Base-by-base conservation (phyloP, 2,113 vertebrate species). In the Pyrgilauda ruficollis region DNA sequence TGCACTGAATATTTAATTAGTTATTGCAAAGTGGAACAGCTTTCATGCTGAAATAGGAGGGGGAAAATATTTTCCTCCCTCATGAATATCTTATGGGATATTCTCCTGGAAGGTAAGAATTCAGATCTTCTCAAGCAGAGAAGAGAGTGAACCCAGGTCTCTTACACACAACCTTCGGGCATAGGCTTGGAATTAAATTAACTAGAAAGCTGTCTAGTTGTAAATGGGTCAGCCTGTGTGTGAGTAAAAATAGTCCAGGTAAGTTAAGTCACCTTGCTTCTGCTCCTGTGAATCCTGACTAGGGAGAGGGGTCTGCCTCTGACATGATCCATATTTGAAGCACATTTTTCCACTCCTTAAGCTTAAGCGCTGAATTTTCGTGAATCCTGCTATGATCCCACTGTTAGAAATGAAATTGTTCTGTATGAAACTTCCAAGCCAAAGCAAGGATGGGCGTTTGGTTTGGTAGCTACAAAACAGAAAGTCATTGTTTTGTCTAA, bases 71-170 rank as follows among this genome's bases (percentile, higher is more conserved):
- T 90, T 94, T 93, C 68, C 55, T 96, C 86, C 68, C 86, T 95
- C 91, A 92, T 97, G 10, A 96, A 97, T 97, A 95, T 93, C 92
- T 97, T 95, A 96, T 94, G 88, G 76, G 72, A 81, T 95, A 89
- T 94, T 95, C 92, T 94, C 87, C 90, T 94, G 79, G 68, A 96
- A 96, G 94, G 86, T 93, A 95, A 77, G 76, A 94, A 93, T 73
- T 66, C 58, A 80, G 82, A 74, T 84, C 72, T 97, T 94, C 92
- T 95, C 92, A 93, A 77, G 76, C 88, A 97, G 83, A 88, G 85
- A 83, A 76, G 28, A 93, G 41, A 77, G 59, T 62, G 55, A 94
- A 90, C 83, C 30, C 59, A 84, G 94, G 83, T 86, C 76, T 86
- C 58, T 84, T 84, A 49, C 43, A 61, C 67, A 90, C 61, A 55